A percentile compares a stretch with the other conserved stretches of the same genome.
Evolutionary conservation across 1,140 invertebrate species (phyloP).

Genomic region (Pentalonia nigronervosa): DNA sequence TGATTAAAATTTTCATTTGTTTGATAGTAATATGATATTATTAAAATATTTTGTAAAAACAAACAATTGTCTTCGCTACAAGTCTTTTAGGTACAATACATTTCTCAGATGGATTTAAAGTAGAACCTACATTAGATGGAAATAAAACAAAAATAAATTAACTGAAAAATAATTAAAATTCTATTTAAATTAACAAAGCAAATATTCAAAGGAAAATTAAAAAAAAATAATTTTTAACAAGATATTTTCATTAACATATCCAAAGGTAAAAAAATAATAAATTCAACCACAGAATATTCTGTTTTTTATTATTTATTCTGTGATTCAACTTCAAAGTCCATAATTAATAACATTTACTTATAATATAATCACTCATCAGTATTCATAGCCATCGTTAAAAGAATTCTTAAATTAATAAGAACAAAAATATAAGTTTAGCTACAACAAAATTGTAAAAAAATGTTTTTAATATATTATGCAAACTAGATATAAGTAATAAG

Average conservation of each 20-base stretch:
- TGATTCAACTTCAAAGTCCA: slow-evolving; percentile 11
- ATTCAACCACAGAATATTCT: neutral
- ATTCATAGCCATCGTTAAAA: neutral
- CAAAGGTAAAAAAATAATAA: neutral
- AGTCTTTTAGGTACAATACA: neutral
- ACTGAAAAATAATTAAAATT: neutral
- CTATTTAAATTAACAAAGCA: neutral
- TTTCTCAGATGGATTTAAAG: neutral
- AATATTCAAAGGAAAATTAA: neutral
- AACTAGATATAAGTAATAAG: neutral
- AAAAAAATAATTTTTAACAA: slow-evolving; percentile 1
- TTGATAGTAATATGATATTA: neutral
- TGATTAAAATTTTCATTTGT: neutral
- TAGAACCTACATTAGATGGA: neutral
- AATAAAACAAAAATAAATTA: slow-evolving; percentile 13
- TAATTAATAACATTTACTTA: slow-evolving; percentile 2
- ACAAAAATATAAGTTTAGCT: neutral
- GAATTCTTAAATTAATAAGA: neutral
- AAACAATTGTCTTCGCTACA: neutral
- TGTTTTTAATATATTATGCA: neutral
- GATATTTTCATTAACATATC: neutral
- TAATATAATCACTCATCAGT: neutral
- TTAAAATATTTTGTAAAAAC: neutral
- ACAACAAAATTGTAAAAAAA: neutral
- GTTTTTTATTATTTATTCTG: neutral